Base-by-base conservation (phyloP, 1,140 invertebrate species). In the Cylas formicarius region DNA sequence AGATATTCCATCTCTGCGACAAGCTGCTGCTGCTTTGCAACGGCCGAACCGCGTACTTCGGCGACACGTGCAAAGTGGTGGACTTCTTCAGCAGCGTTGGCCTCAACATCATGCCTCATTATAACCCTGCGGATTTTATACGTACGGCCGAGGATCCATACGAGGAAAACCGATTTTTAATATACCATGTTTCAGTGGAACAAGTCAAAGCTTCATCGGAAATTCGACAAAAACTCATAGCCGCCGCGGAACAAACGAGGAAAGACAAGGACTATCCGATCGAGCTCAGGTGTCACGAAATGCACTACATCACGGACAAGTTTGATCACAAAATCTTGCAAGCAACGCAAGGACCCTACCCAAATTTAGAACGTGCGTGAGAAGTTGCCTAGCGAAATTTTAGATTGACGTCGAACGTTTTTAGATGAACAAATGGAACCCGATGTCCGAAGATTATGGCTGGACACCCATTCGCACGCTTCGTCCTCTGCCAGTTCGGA, bases 1-100 rank as follows among this genome's bases (percentile, higher is more conserved):
- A 88, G 66, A 88, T 90, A 66, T 91, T 90, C 65, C 82, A 87
- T 67, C 82, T 86, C 73, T 89, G 90, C 60, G 85, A 85, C 66
- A 83, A 82, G 61, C 67, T 90, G 31, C 66, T 90, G n/a, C 65
- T 90, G 16, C 66, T 90, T 9, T 82, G 80, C 55, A 76, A 80
- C 46, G 86, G 86, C 26, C 75, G 84, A 58, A 82, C 85, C 21
- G 84, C 84, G 1, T 90, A 87, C 62, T 88, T 84, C 63, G 87
- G 86, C 2, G 73, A 81, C 46, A 77, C 79, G n/a, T 69, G 75
- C 39, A 78, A 82, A 60, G 82, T 88, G 34, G 76, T 86, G 14
- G 75, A 83, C 46, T 86, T 86, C 61, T 90, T 90, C 58, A 74
- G 75, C 48, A 72, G 70, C 41, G 74, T 88, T 33, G 85, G 84